Conservation (phyloP, 1,140 invertebrate species). For the Caenorhabditis tropicalis region DNA sequence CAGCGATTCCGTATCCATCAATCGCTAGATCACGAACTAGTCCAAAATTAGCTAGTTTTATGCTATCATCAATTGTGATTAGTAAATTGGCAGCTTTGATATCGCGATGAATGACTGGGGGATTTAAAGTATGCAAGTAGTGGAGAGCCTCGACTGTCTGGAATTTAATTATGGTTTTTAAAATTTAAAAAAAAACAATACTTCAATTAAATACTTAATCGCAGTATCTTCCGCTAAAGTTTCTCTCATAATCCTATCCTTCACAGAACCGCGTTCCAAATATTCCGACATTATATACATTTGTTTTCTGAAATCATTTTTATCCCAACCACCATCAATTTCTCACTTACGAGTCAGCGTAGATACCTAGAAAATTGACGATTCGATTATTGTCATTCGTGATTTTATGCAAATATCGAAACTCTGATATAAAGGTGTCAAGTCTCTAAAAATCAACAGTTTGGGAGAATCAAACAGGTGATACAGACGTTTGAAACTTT, state of each 20-base stretch:
- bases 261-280: constrained; percentile 51
- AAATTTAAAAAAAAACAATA: too few species aligned
- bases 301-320: constrained; percentile 5
- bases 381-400: constrained; percentile 53
- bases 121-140: constrained; percentile 51
- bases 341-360: constrained; percentile 30
- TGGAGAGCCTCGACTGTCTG: constrained; percentile 47
- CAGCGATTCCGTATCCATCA: constrained; percentile 57
- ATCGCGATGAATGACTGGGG: constrained; percentile 54
- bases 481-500: constrained; percentile 49
- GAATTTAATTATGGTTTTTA: not conserved
- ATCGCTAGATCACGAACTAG: constrained; percentile 57
- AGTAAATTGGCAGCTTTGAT: constrained; percentile 59
- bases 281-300: constrained; percentile 54
- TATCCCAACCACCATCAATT: not conserved
- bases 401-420: constrained; percentile 51
- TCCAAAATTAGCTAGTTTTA: constrained; percentile 59
- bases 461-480: not conserved
- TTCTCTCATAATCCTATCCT: constrained; percentile 45
- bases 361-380: constrained; percentile 55
- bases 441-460: constrained; percentile 49
- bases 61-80: constrained; percentile 51
- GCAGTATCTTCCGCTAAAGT: constrained; percentile 49
- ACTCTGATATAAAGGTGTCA: constrained; percentile 55
- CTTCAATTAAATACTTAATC: constrained; percentile 58